Base-by-base conservation (phyloP, 1,140 invertebrate species). In the Apocrypta bakeri region DNA sequence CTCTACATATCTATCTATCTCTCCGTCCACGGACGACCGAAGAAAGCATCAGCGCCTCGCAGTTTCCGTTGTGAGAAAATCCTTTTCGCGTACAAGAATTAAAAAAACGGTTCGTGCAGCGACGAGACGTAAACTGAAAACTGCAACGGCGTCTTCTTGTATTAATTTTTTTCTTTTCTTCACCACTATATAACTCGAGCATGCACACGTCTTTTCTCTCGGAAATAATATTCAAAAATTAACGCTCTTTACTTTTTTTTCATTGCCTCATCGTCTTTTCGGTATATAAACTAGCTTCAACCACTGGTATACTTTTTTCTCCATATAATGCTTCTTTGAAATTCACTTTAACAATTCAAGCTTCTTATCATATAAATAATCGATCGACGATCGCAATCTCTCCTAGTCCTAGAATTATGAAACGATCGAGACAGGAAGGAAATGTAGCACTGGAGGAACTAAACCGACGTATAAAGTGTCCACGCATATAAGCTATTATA, bases 41-140 rank as follows among this genome's bases (percentile, higher is more conserved):
- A 56, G 21, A 56, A 74, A 71, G 83, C 71, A 21, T 75, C 27
- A 71, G 81, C 81, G 74, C 81, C 81, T 81, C 33, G 14, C 29
- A 63, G 73, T 81, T 75, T 75, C 29, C 73, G 75, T 27, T 68
- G 48, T 56, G 48, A 77, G 31, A 42, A 64, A 72, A 80, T 8
- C 63, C 14, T 31, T 68, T n/a, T 72, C 79, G 83, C 86, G 87
- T 85, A 84, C 64, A 69, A 75, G 29, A 81, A 74, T 75, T 14
- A 75, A 68, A 76, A 68, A 76, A 81, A 69, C 66, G 33, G 33
- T 88, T 88, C 86, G 9, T 9, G 9, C 82, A 86, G 86, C 88
- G 90, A 89, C 89, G 91, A 91, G 90, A 91, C 88, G 85, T 90
- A 89, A 89, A 37, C 3, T 81, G 82, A 88, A 85, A 85, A 82